Conservation (phyloP, 1,140 invertebrate species). For the Eciton burchellii region DNA sequence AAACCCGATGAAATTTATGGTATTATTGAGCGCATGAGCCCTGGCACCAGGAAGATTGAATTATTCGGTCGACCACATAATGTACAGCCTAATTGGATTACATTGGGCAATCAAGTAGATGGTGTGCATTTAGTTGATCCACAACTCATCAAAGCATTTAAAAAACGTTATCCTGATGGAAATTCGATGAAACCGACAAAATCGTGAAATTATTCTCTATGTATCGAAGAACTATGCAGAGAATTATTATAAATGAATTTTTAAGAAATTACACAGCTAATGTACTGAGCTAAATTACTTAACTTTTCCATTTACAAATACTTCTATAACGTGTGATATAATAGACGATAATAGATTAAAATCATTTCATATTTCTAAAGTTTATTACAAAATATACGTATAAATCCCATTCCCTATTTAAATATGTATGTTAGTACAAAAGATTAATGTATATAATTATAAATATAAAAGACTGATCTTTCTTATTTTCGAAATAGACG, state of each 20-base stretch:
- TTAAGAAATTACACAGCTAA: no score
- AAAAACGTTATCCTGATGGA: conserved; percentile 97
- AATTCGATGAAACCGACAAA: conserved; percentile 91
- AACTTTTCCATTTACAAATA: no score
- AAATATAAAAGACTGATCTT: conserved; percentile 35
- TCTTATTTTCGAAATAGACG: conserved; percentile 6
- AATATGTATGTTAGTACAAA: conserved; percentile 44
- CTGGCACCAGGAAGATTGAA: conserved; percentile 98
- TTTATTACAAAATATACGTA: conserved; percentile 35
- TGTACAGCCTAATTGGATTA: conserved; percentile 99
- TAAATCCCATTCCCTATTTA: conserved; percentile 43
- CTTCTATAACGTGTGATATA: background rate
- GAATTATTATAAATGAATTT: background rate
- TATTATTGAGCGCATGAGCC: conserved; percentile 94
- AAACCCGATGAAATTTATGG: conserved; percentile 99
- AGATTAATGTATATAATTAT: conserved; percentile 43
- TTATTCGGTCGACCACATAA: conserved; percentile 99
- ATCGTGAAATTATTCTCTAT: conserved; percentile 68
- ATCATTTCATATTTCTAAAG: conserved; percentile 7
- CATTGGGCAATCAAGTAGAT: conserved; percentile 97
- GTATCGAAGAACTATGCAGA: background rate
- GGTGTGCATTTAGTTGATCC: conserved; percentile 97
- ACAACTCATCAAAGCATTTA: conserved; percentile 95
- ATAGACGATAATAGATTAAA: conserved; percentile 3
- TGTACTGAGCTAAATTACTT: no score